These are phyloP conservation scores for Toxotes jaculatrix DNA, from an alignment of 2,113 vertebrate genomes.

Conservation along the genomic window DNA sequence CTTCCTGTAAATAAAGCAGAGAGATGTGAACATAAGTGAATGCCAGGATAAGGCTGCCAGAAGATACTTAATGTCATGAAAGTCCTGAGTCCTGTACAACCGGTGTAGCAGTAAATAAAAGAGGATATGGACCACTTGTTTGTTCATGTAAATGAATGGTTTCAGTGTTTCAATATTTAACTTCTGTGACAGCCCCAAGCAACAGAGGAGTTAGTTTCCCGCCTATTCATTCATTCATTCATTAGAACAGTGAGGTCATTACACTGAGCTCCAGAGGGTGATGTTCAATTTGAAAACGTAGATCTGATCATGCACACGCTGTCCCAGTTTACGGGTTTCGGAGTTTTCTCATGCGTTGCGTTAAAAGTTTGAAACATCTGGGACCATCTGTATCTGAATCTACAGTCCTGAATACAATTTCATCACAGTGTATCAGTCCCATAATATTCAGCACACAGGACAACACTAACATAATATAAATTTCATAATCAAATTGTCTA, in stretches of 20 bases:
- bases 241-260: constrained; percentile 11
- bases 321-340: not conserved
- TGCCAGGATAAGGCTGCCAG: constrained; percentile 19
- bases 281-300: constrained; percentile 14
- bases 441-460: constrained; percentile 10
- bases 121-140: not conserved
- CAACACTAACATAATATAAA: constrained; percentile 25
- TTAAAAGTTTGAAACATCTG: not conserved
- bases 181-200: not conserved
- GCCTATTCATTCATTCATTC: constrained; percentile 16
- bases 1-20: constrained; percentile 76
- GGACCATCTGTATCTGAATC: not conserved
- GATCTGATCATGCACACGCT: not conserved
- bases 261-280: not conserved
- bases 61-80: not conserved
- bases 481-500: constrained; percentile 29
- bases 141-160: not conserved
- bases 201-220: constrained; percentile 23
- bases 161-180: constrained; percentile 3
- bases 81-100: not conserved
- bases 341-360: not conserved
- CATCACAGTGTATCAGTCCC: not conserved
- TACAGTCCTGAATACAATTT: not conserved
- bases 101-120: not conserved
- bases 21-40: constrained; percentile 47